Conservation (phyloP, 2,888 invertebrate genomes). For the Drosophila planitibia region DNA sequence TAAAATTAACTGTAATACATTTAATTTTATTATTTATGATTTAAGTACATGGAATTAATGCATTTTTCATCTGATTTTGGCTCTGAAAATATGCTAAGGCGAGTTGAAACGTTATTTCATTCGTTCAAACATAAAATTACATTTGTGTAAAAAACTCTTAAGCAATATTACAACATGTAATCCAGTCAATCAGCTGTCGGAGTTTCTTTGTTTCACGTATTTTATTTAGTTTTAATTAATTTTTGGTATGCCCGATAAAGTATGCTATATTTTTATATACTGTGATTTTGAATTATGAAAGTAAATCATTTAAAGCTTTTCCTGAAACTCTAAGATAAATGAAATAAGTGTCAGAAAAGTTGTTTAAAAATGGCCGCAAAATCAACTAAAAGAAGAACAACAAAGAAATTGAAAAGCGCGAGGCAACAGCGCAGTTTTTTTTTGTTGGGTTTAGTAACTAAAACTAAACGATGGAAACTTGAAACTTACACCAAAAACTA, state of each 20-base stretch:
- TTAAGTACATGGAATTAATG: neutral
- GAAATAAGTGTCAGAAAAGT: neutral
- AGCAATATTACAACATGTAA: neutral
- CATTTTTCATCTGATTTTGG: neutral
- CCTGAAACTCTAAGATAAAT: neutral
- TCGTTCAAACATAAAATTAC: neutral
- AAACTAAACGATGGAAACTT: conserved; percentile 18
- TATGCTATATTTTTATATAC: neutral
- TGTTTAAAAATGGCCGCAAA: neutral
- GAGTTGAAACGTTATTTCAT: too few relatives aligned
- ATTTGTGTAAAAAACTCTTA: neutral
- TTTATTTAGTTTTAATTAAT: neutral
- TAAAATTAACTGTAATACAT: neutral
- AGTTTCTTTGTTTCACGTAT: neutral
- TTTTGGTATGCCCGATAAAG: neutral
- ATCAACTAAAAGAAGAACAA: conserved; percentile 1
- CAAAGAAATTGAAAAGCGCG: conserved; percentile 4
- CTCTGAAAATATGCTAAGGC: neutral
- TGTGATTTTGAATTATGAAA: neutral
- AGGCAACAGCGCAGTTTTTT: neutral
- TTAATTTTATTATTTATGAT: neutral
- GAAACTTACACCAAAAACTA: conserved; percentile 55
- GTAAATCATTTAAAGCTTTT: neutral
- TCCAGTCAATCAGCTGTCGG: neutral
- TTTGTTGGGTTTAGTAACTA: conserved; percentile 6